Percentiles rank a stretch among this genome's conserved stretches.
These are phyloP conservation scores for Nymphalis io DNA, from an alignment of 1,140 invertebrate species.

Conservation along the genomic window DNA sequence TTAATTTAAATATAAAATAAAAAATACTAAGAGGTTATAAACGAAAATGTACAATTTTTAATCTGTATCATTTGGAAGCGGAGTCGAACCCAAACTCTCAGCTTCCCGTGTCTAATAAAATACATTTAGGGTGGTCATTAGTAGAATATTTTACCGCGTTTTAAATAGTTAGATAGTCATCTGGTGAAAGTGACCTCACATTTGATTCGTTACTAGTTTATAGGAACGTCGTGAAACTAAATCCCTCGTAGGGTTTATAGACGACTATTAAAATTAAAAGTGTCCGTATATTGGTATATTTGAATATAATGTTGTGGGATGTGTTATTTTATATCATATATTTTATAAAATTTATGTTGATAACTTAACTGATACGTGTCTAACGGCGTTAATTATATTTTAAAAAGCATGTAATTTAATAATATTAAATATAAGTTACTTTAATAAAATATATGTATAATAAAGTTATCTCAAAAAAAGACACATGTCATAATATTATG, in stretches of 20 bases:
- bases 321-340: background rate
- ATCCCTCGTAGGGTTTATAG: slow-evolving; percentile 45
- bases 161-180: slow-evolving; percentile 77
- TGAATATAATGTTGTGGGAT: background rate
- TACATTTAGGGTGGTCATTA: slow-evolving; percentile 70
- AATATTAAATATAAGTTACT: too few species aligned
- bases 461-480: too few species aligned
- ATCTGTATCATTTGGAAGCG: slow-evolving; percentile 60
- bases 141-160: slow-evolving; percentile 76
- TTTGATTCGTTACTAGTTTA: slow-evolving; percentile 65
- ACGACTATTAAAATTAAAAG: slow-evolving; percentile 30
- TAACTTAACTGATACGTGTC: background rate
- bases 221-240: slow-evolving; percentile 56
- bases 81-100: slow-evolving; percentile 40
- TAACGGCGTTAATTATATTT: too few species aligned
- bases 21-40: slow-evolving; percentile 63
- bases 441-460: too few species aligned
- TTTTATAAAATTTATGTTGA: background rate
- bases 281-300: background rate
- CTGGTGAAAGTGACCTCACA: slow-evolving; percentile 72
- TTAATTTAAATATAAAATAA: slow-evolving; percentile 72
- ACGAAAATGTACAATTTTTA: slow-evolving; percentile 66
- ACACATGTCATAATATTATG: too few species aligned
- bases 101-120: slow-evolving; percentile 66
- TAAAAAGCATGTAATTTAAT: too few species aligned